These are phyloP conservation scores for Papilio aristodemus DNA, from an alignment of 1,140 invertebrate genomes.

Conservation along the genomic window DNA sequence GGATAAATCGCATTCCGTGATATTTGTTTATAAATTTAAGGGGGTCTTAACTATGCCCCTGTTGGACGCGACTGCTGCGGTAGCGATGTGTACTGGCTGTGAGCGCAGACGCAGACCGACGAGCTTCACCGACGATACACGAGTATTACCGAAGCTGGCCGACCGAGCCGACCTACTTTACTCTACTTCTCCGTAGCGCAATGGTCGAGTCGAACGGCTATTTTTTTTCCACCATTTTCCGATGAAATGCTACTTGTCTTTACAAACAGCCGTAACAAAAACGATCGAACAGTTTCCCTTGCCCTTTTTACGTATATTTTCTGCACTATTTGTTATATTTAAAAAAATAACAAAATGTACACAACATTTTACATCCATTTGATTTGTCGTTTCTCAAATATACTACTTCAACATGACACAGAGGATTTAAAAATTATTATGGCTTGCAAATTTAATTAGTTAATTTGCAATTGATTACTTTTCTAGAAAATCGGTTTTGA, in stretches of 20 bases:
- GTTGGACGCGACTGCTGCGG: constrained; percentile 55
- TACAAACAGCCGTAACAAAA: constrained; percentile 54
- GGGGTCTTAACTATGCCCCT: constrained; percentile 34
- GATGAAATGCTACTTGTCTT: constrained; percentile 68
- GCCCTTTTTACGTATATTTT: constrained; percentile 35
- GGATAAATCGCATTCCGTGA: constrained; percentile 59
- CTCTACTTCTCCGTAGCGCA: constrained; percentile 63
- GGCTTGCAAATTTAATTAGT: too few relatives aligned
- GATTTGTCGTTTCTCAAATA: too few relatives aligned
- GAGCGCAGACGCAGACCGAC: constrained; percentile 60
- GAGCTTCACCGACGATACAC: constrained; percentile 55
- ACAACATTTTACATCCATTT: too few relatives aligned
- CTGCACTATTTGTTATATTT: not conserved
- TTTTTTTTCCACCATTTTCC: constrained; percentile 76
- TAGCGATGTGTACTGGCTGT: constrained; percentile 59
- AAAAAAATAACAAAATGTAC: too few relatives aligned
- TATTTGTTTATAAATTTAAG: constrained; percentile 41
- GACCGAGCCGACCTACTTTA: constrained; percentile 71
- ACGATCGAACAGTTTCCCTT: constrained; percentile 51
- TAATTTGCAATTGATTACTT: too few relatives aligned
- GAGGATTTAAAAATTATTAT: too few relatives aligned
- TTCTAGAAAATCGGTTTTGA: too few relatives aligned
- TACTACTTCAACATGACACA: too few relatives aligned
- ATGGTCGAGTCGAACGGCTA: constrained; percentile 61
- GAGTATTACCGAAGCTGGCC: constrained; percentile 55